phyloP scores from a whole-genome alignment of 2,797 vertebrate genomes.

The Gymnoscopelus braueri region DNA sequence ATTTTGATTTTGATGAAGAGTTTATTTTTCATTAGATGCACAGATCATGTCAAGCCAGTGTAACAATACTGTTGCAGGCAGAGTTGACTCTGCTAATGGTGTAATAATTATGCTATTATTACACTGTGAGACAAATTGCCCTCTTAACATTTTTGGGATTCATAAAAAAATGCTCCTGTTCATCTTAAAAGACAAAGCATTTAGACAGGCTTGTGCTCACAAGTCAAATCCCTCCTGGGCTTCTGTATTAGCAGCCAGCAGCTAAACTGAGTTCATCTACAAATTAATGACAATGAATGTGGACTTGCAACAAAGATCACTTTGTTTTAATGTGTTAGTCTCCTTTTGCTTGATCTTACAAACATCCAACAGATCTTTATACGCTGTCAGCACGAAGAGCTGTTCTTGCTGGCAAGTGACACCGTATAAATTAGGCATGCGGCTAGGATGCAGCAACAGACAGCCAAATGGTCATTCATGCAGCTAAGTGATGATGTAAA shows the following conservation, averaged over 20 bases:
- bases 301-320: too few relatives aligned
- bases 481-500: neutral
- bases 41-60: neutral
- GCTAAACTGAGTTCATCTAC: constrained; percentile 37
- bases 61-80: too few relatives aligned
- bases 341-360: too few relatives aligned
- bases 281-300: too few relatives aligned
- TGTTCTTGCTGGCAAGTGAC: neutral
- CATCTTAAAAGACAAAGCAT: neutral
- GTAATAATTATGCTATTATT: neutral
- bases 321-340: too few relatives aligned
- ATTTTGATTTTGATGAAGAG: neutral
- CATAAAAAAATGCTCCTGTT: neutral
- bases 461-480: neutral
- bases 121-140: neutral
- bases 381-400: too few relatives aligned
- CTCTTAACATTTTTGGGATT: too few relatives aligned
- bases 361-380: too few relatives aligned
- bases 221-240: constrained; percentile 42
- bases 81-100: neutral
- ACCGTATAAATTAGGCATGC: neutral
- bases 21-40: neutral
- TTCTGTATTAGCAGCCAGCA: constrained; percentile 57
- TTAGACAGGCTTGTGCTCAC: constrained; percentile 1
- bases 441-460: neutral